Base-by-base conservation (phyloP, 1,140 invertebrate genomes). In the Ips typographus region DNA sequence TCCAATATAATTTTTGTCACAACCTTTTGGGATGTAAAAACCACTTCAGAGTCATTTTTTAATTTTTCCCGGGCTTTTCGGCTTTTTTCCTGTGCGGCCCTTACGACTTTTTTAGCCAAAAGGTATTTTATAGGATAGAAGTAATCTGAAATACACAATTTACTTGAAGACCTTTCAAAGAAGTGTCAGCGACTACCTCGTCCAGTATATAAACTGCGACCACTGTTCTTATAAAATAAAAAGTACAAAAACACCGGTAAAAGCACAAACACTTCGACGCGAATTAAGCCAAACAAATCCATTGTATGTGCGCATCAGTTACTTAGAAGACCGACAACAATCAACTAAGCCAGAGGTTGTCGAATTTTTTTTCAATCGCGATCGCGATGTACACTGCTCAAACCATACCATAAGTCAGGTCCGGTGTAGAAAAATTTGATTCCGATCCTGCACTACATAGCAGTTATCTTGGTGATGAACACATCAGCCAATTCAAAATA, bases 91-190 rank as follows among this genome's bases (percentile, higher is more conserved):
- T 62, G 67, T 36, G 43, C 42, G 36, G 57, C 61, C 43, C 22
- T 65, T 53, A 75, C 63, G 22, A 69, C 72, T 2, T 66, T 59
- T 44, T 69, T 75, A 6, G 74, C 74, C 36, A 70, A 40, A 38
- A 53, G 43, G 2, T 57, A 65, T 68, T 75, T 75, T 41, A 75
- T 65, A 2, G 65, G 51, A 42, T 75, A 73, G 51, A 73, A 72
- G 51, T 63, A 67, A 65, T 73, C 74, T 75, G 56, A 43, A 72
- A 73, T 4, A 68, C 22, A 22, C 22, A 22, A 22, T 22, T 22
- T 22, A 22, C 22, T 22, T 22, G 22, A 22, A 22, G 0, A 22
- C 22, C 22, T 22, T 22, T 22, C 22, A 22, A 22, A 22, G 22
- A 0, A 22, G 22, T 22, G 22, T 22, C 22, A 22, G 22, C 22